Percentiles rank a stretch among this genome's conserved stretches.
Evolutionary conservation across 2,113 vertebrate species (phyloP).

Genomic region (Fulmarus glacialis): DNA sequence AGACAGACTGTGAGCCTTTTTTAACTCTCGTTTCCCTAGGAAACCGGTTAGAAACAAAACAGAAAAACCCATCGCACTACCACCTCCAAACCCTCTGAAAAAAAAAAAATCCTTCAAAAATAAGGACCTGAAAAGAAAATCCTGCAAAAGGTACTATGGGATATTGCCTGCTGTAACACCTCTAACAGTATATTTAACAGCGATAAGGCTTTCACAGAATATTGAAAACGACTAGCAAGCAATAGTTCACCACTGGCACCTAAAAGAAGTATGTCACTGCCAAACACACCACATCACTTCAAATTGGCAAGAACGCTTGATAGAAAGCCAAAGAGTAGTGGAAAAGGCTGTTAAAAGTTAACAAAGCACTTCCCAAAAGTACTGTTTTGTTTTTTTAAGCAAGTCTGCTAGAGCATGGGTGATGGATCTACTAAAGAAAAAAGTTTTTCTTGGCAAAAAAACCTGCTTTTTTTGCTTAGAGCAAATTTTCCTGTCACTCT

Average conservation of each 20-base stretch:
- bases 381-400: constrained; percentile 64
- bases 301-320: constrained; percentile 50
- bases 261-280: constrained; percentile 50
- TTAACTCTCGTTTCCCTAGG: constrained; percentile 47
- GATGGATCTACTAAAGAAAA: constrained; percentile 59
- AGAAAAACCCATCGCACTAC: not conserved
- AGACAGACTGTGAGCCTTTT: constrained; percentile 41
- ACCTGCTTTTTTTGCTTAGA: not conserved
- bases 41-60: constrained; percentile 35
- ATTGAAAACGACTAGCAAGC: constrained; percentile 24
- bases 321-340: constrained; percentile 60
- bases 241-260: constrained; percentile 55
- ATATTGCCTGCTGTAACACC: not conserved
- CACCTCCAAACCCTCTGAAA: not conserved
- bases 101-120: not conserved
- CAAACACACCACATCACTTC: constrained; percentile 63
- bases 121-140: not conserved
- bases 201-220: not conserved
- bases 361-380: constrained; percentile 71
- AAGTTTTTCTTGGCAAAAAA: constrained; percentile 56
- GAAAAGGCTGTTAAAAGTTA: constrained; percentile 69
- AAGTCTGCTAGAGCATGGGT: constrained; percentile 52
- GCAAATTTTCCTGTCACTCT: constrained; percentile 54
- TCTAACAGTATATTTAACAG: not conserved
- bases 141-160: not conserved